A percentile compares a stretch with the other conserved stretches of the same genome.
Conservation (phyloP, 1,140 invertebrate genomes). For the Dufourea novaeangliae region DNA sequence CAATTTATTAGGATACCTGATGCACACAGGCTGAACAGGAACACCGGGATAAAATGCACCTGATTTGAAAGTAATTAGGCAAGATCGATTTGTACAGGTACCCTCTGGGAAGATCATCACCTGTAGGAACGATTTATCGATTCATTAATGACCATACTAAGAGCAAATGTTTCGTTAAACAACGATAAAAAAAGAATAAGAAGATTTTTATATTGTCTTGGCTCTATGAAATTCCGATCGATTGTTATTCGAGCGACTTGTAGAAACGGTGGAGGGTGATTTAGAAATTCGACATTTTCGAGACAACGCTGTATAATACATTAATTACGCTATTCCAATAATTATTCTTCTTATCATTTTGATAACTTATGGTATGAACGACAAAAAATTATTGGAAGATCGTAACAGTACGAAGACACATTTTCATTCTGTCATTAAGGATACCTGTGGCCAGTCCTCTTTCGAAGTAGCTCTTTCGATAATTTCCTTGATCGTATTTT, state of each 20-base stretch:
- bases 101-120: slow-evolving; percentile 98
- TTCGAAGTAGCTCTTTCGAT: slow-evolving; percentile 91
- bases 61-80: slow-evolving; percentile 97
- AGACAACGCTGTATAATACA: too few relatives aligned
- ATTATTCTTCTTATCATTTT: neutral
- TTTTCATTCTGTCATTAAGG: neutral
- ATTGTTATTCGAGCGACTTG: too few relatives aligned
- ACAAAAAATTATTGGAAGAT: neutral
- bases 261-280: too few relatives aligned
- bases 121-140: slow-evolving; percentile 78
- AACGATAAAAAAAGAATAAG: too few relatives aligned
- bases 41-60: slow-evolving; percentile 96
- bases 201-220: too few relatives aligned
- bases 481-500: slow-evolving; percentile 95
- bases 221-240: too few relatives aligned
- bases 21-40: slow-evolving; percentile 96
- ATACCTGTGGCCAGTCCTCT: slow-evolving; percentile 95
- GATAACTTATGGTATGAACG: neutral
- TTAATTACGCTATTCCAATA: too few relatives aligned
- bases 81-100: slow-evolving; percentile 96
- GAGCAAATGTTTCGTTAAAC: too few relatives aligned
- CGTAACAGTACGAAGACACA: neutral
- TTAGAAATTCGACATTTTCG: too few relatives aligned
- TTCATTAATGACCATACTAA: neutral
- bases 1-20: slow-evolving; percentile 94